Percentiles rank a stretch among this genome's conserved stretches.
Conservation (phyloP, 2,113 vertebrate species). For the Dicentrarchus labrax region DNA sequence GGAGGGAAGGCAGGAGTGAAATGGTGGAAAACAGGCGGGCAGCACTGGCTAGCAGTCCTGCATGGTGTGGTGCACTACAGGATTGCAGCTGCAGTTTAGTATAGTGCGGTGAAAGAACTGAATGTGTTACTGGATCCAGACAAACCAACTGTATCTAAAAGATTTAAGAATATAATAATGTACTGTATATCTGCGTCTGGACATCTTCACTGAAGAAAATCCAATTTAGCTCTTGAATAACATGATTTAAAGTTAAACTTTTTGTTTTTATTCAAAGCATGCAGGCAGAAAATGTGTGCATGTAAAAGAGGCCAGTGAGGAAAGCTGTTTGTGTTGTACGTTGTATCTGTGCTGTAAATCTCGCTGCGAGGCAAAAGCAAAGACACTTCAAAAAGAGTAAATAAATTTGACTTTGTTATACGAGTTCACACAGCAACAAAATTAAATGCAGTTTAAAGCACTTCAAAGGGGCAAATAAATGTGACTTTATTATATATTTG, state of each 20-base stretch:
- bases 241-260: neutral
- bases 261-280: conserved; percentile 3
- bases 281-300: neutral
- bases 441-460: conserved; percentile 16
- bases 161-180: too few species aligned
- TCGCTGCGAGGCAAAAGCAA: neutral
- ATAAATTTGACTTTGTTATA: conserved; percentile 1
- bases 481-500: conserved; percentile 29
- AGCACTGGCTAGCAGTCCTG: neutral
- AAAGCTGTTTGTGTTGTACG: conserved; percentile 1
- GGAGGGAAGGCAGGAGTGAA: neutral
- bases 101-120: too few species aligned
- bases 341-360: conserved; percentile 4
- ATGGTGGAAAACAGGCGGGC: neutral
- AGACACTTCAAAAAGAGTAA: conserved; percentile 26
- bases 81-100: too few species aligned
- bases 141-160: too few species aligned
- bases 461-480: conserved; percentile 24
- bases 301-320: conserved; percentile 1
- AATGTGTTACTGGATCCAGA: too few species aligned
- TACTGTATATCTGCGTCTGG: neutral
- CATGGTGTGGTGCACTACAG: neutral
- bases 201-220: neutral
- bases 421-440: conserved; percentile 11
- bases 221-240: neutral